Conservation (phyloP, 1,140 invertebrate species). For the Cryptotermes secundus region DNA sequence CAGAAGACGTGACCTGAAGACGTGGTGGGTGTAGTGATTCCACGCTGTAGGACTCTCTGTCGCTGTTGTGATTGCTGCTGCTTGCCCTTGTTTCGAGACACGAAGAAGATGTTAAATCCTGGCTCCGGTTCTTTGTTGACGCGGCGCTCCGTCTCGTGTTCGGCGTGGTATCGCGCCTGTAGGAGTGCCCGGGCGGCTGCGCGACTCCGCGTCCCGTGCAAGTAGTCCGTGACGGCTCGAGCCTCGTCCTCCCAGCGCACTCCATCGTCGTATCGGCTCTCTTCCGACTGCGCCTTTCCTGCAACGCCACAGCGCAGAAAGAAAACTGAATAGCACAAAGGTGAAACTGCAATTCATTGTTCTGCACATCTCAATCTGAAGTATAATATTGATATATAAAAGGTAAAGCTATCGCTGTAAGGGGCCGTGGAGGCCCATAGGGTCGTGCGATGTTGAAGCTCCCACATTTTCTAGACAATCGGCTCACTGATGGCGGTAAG, state of each 20-base stretch:
- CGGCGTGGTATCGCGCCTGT: constrained; percentile 49
- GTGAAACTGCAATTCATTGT: too few relatives aligned
- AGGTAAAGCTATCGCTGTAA: too few relatives aligned
- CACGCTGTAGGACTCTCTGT: constrained; percentile 49
- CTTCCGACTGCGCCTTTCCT: constrained; percentile 52
- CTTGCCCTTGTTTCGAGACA: constrained; percentile 45
- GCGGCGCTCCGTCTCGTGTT: constrained; percentile 40
- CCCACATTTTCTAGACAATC: too few relatives aligned
- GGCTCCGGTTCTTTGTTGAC: constrained; percentile 35
- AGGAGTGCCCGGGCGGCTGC: constrained; percentile 51
- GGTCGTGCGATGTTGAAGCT: too few relatives aligned
- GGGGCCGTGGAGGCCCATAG: too few relatives aligned
- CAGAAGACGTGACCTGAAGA: constrained; percentile 41
- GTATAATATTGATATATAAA: too few relatives aligned
- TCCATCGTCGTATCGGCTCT: constrained; percentile 49
- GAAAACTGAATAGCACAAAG: too few relatives aligned
- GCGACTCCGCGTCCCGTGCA: constrained; percentile 56
- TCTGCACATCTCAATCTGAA: too few relatives aligned
- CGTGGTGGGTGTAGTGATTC: constrained; percentile 49
- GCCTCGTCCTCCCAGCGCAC: constrained; percentile 48
- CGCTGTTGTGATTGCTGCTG: constrained; percentile 38
- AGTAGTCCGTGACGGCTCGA: constrained; percentile 56
- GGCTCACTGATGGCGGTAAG: too few relatives aligned
- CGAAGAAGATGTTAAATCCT: constrained; percentile 52
- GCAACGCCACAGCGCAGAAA: constrained; percentile 20